phyloP scores from a whole-genome alignment of 2,888 invertebrate species.

The Andrena flavipes region DNA sequence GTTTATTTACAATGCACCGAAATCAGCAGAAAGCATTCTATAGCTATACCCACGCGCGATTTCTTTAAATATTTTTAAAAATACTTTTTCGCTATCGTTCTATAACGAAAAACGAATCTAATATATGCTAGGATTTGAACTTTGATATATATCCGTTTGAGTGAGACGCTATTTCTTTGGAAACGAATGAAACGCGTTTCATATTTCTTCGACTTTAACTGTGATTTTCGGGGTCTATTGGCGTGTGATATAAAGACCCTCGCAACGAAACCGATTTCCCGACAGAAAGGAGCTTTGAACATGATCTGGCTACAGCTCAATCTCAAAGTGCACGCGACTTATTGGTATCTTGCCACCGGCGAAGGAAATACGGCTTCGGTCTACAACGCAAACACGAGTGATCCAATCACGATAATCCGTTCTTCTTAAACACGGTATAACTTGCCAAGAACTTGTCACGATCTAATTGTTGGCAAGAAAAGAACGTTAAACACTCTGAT shows the following conservation, averaged over 20 bases:
- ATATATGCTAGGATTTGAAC: not conserved
- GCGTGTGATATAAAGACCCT: not conserved
- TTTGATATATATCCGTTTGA: not conserved
- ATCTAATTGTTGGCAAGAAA: not conserved
- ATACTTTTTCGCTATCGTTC: not conserved
- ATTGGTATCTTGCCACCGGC: slow-evolving; percentile 6
- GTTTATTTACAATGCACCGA: no score
- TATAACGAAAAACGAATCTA: not conserved
- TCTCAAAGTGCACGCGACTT: slow-evolving; percentile 3
- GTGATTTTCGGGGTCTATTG: not conserved
- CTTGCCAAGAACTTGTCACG: not conserved
- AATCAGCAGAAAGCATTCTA: no score
- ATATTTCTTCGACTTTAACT: not conserved
- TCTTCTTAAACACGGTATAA: no score
- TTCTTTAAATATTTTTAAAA: not conserved
- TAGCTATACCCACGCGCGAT: no score
- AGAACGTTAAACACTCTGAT: not conserved
- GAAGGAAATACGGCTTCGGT: slow-evolving; percentile 19
- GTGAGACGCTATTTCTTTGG: not conserved
- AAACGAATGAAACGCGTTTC: slow-evolving; percentile 11
- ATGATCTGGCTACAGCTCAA: slow-evolving; percentile 4
- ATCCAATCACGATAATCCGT: slow-evolving; percentile 2
- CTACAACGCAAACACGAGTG: not conserved
- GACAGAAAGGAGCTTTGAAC: not conserved
- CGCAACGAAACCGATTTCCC: not conserved